Conservation (phyloP, 2,888 invertebrate genomes). For the Tridacna gigas region DNA sequence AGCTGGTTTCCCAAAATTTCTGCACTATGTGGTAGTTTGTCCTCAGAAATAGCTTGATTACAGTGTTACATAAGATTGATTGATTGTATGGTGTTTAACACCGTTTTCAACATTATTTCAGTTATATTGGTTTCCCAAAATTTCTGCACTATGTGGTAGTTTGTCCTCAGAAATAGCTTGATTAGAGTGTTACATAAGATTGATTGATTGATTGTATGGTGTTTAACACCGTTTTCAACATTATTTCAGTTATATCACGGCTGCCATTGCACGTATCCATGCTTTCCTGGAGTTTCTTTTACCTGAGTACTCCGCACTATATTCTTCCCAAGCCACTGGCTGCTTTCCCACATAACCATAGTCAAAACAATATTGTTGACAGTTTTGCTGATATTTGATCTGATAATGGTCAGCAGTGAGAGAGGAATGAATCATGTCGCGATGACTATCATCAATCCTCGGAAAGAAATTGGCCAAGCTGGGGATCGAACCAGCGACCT, state of each 20-base stretch:
- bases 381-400: too few relatives aligned
- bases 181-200: background rate
- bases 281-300: too few relatives aligned
- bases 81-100: background rate
- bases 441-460: too few relatives aligned
- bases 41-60: background rate
- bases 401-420: too few relatives aligned
- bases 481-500: too few relatives aligned
- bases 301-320: too few relatives aligned
- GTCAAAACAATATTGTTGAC: too few relatives aligned
- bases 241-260: background rate
- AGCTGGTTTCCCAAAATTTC: conserved; percentile 19
- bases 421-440: too few relatives aligned
- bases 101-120: background rate
- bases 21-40: background rate
- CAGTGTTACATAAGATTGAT: background rate
- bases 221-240: background rate
- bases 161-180: background rate
- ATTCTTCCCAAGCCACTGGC: too few relatives aligned
- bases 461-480: too few relatives aligned
- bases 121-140: conserved; percentile 7
- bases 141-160: background rate
- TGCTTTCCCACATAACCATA: too few relatives aligned
- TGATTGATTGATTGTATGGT: background rate
- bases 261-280: background rate